These are phyloP conservation scores for Chrysodeixis includens DNA, from an alignment of 2,888 invertebrate species.

Conservation along the genomic window DNA sequence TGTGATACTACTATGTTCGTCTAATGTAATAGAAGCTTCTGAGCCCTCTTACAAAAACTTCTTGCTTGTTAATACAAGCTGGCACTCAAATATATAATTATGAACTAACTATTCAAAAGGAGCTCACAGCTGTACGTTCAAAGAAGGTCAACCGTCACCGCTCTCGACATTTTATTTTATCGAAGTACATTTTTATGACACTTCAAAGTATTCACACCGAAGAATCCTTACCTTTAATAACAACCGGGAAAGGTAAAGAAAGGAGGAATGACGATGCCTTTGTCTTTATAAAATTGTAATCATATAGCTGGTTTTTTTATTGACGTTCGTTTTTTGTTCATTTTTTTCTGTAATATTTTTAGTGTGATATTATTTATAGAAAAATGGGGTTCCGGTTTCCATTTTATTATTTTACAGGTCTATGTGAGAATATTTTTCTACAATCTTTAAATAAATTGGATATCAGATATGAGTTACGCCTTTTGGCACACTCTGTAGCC, in stretches of 20 bases:
- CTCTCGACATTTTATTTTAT: conserved; percentile 53
- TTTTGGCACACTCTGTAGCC: no score
- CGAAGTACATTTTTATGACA: conserved; percentile 60
- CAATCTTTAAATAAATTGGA: no score
- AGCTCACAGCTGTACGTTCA: conserved; percentile 6
- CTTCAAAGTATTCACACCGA: conserved; percentile 62
- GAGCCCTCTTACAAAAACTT: not conserved
- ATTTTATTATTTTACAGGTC: no score
- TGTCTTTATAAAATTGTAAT: conserved; percentile 48
- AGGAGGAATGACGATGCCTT: conserved; percentile 48
- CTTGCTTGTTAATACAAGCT: not conserved
- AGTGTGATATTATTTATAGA: no score
- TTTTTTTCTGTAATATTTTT: no score
- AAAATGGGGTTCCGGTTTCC: no score
- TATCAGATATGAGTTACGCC: no score
- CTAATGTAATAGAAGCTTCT: not conserved
- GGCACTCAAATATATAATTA: conserved; percentile 10
- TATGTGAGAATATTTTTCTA: no score
- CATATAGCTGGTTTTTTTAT: conserved; percentile 6
- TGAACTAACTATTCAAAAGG: conserved; percentile 17
- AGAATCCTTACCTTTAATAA: conserved; percentile 60
- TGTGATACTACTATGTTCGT: no score
- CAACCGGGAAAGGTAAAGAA: conserved; percentile 52
- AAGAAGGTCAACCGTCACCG: conserved; percentile 36
- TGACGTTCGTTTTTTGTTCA: not conserved